A percentile compares a stretch with the other conserved stretches of the same genome.
Evolutionary conservation across 2,113 vertebrate genomes (phyloP).

Genomic region (Hydropotes inermis): DNA sequence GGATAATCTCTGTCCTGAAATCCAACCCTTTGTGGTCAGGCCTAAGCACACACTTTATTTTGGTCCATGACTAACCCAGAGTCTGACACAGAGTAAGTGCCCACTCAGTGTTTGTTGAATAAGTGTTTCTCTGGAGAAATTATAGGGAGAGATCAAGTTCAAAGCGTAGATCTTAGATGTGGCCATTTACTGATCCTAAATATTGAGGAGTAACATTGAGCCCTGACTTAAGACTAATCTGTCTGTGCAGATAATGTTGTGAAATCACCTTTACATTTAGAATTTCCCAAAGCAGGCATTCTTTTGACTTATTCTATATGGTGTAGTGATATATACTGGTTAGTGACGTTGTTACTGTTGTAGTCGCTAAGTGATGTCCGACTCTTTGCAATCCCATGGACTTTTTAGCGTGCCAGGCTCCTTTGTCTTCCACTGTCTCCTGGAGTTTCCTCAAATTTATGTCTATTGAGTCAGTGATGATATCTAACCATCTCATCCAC

Average conservation of each 20-base stretch:
- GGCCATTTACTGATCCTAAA: background rate
- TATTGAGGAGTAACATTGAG: background rate
- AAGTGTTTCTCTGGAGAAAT: slow-evolving; percentile 36
- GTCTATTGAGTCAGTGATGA: background rate
- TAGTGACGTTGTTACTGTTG: background rate
- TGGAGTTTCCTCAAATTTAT: background rate
- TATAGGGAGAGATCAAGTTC: slow-evolving; percentile 31
- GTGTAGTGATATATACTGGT: background rate
- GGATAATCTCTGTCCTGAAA: slow-evolving; percentile 41
- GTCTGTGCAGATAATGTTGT: background rate
- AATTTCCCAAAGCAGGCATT: slow-evolving; percentile 7
- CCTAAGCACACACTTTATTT: background rate
- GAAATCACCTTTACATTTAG: slow-evolving; percentile 5
- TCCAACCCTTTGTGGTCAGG: background rate
- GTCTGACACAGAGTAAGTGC: background rate
- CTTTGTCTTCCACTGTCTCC: background rate
- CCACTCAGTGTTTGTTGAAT: background rate
- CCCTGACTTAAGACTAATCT: slow-evolving; percentile 30
- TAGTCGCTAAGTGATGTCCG: background rate
- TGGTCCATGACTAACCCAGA: background rate
- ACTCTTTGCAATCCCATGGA: background rate
- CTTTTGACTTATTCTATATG: background rate
- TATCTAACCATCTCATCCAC: background rate
- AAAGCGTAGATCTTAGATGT: slow-evolving; percentile 34
- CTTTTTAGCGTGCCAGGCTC: background rate